Evolutionary conservation across 2,113 vertebrate genomes (phyloP).

Genomic region (Perca flavescens): DNA sequence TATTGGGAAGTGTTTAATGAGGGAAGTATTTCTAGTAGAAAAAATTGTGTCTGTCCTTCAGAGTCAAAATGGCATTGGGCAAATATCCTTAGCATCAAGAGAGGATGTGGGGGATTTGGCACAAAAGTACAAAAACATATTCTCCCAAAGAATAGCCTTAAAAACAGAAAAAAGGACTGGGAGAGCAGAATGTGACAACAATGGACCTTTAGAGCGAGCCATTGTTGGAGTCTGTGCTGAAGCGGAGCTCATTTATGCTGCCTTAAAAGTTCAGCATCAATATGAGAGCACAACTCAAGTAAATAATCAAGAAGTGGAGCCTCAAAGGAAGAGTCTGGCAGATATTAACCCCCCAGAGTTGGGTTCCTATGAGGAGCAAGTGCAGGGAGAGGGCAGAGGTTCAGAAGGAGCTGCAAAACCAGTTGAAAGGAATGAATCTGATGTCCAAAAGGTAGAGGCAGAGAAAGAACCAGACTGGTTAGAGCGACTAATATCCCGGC

Average conservation of each 20-base stretch:
- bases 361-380: slow-evolving; percentile 65
- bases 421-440: slow-evolving; percentile 1
- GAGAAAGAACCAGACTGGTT: slow-evolving; percentile 75
- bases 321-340: slow-evolving; percentile 65
- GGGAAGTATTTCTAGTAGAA: slow-evolving; percentile 85
- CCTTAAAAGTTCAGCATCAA: slow-evolving; percentile 85
- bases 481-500: slow-evolving; percentile 85
- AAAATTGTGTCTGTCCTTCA: slow-evolving; percentile 87
- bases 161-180: slow-evolving; percentile 66
- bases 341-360: slow-evolving; percentile 74
- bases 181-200: slow-evolving; percentile 9
- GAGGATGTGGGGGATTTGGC: slow-evolving; percentile 45
- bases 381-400: slow-evolving; percentile 45
- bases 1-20: slow-evolving; percentile 83
- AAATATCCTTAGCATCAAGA: slow-evolving; percentile 56
- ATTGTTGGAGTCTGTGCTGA: slow-evolving; percentile 80
- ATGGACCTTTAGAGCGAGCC: slow-evolving; percentile 35
- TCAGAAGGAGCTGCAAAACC: slow-evolving; percentile 9
- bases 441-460: slow-evolving; percentile 59
- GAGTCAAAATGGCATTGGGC: slow-evolving; percentile 72
- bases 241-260: slow-evolving; percentile 88
- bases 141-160: slow-evolving; percentile 85
- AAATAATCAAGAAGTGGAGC: slow-evolving; percentile 73
- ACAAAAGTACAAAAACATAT: slow-evolving; percentile 72
- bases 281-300: slow-evolving; percentile 80